Conservation (phyloP, 2,797 vertebrate species). For the Allobates femoralis region DNA sequence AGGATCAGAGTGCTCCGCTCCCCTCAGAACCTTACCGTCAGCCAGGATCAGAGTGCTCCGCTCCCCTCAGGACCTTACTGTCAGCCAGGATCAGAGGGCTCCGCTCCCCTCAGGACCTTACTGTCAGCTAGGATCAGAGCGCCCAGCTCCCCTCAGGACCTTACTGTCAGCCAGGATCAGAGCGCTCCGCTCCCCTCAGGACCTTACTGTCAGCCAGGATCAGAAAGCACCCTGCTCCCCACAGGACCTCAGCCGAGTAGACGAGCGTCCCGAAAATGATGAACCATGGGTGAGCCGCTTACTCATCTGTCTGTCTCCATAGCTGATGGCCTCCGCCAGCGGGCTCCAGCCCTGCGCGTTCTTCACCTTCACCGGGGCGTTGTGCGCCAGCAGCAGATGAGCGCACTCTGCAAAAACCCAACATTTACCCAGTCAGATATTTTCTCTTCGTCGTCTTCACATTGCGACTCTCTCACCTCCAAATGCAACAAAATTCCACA, state of each 20-base stretch:
- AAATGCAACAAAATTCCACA: no score
- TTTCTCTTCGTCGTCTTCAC: no score
- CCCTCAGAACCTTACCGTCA: neutral
- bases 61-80: neutral
- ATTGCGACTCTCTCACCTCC: no score
- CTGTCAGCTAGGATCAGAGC: neutral
- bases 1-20: neutral
- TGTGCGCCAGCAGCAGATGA: constrained; percentile 97
- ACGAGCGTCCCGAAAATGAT: neutral
- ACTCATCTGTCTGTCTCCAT: constrained; percentile 99
- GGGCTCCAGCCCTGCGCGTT: constrained; percentile 99
- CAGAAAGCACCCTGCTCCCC: neutral
- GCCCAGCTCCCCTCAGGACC: neutral
- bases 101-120: neutral
- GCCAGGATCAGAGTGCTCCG: neutral
- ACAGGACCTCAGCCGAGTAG: neutral
- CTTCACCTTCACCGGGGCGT: constrained; percentile 99
- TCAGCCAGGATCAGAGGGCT: neutral
- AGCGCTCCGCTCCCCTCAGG: neutral
- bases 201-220: neutral
- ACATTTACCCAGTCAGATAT: neutral
- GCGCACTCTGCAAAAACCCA: constrained; percentile 86
- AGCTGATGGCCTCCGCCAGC: constrained; percentile 98
- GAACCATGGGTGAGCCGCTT: constrained; percentile 69
- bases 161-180: neutral